phyloP scores from a whole-genome alignment of 2,888 invertebrate species.

The Nasonia oneida region DNA sequence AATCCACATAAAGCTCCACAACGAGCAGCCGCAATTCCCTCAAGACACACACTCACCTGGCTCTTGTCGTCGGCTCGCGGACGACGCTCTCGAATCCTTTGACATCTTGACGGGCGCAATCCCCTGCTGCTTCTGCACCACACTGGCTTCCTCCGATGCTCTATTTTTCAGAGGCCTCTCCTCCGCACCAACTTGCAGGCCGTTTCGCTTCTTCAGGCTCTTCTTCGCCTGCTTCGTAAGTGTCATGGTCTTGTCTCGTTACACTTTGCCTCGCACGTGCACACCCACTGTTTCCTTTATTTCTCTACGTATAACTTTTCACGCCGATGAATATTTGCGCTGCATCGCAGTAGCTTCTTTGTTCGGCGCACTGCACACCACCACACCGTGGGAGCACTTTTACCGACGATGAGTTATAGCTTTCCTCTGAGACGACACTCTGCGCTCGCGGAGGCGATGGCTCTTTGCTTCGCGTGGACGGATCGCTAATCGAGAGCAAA shows the following conservation, averaged over 20 bases:
- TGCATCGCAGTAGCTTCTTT: not conserved
- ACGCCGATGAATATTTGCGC: not conserved
- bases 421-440: not conserved
- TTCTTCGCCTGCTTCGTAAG: slow-evolving; percentile 69
- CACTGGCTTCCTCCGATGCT: slow-evolving; percentile 59
- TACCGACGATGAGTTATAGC: not conserved
- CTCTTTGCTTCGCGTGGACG: not conserved
- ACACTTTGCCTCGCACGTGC: not conserved
- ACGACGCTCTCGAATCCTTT: slow-evolving; percentile 54
- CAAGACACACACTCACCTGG: slow-evolving; percentile 65
- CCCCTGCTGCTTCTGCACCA: slow-evolving; percentile 57
- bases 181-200: not conserved
- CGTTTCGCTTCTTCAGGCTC: slow-evolving; percentile 64
- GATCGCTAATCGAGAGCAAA: slow-evolving; percentile 17
- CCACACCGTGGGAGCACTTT: not conserved
- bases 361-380: not conserved
- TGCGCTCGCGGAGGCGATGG: not conserved
- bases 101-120: slow-evolving; percentile 57
- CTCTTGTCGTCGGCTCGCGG: slow-evolving; percentile 32
- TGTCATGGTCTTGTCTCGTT: slow-evolving; percentile 66
- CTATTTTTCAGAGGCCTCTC: slow-evolving; percentile 52
- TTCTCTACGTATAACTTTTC: not conserved
- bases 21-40: not conserved
- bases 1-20: not conserved
- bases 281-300: not conserved